Evolutionary conservation across 2,888 invertebrate species (phyloP), one percentile per base, ranked within the genome.

Genomic region (Marasmarcha lunaedactyla): DNA sequence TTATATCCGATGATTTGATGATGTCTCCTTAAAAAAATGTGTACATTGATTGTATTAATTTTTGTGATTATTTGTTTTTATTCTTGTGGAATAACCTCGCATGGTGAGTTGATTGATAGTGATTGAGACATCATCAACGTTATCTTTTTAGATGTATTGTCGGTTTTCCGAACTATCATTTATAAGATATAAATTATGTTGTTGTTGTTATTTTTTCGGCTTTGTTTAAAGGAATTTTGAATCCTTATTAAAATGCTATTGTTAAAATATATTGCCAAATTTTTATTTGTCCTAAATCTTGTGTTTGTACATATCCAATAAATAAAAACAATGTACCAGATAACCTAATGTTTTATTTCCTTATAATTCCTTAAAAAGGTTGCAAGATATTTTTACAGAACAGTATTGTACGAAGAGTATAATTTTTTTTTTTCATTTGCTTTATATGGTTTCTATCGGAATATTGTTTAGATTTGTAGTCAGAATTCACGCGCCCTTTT

Each of bases 281-380:
- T 74, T 74, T 77, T 73, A 74, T 76, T 77, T 78, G 70, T 71
- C 66, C 64, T 71, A 70, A 71, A 67, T 59, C 71, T 72, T 73
- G 69, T 76, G 73, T 74, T 67, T 78, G 78, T 79, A 79, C 78
- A 79, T 79, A 79, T 78, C 78, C 73, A 74, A 70, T 74, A 65
- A 79, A 77, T 77, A 78, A 78, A 20, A n/a, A 76, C 72, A 71
- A 77, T 78, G 76, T 78, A 78, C 78, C 30, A 30, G 30, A n/a
- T n/a, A 30, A 7, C 4, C n/a, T 20, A 5, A 5, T 10, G 30
- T 30, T 30, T 30, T 30, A 30, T 30, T 30, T 5, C 25, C 9
- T 25, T n/a, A n/a, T n/a, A n/a, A n/a, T n/a, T n/a, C n/a, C n/a
- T n/a, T n/a, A n/a, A n/a, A n/a, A n/a, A n/a, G n/a, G n/a, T n/a